Conservation (phyloP, 2,113 vertebrate genomes). For the Oriolus oriolus region DNA sequence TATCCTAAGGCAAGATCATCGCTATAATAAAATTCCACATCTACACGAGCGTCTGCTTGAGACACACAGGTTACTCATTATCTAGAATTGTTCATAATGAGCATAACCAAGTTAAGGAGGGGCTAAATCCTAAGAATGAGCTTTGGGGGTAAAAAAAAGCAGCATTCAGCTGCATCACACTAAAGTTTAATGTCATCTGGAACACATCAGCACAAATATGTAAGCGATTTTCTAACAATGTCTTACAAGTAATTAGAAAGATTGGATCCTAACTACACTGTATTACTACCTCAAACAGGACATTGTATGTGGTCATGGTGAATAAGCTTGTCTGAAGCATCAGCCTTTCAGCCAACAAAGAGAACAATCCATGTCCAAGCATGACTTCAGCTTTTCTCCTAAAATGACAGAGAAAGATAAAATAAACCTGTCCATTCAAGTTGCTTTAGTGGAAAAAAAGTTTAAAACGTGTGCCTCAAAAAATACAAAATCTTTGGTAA, state of each 20-base stretch:
- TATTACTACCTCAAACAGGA: slow-evolving; percentile 89
- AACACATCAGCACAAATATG: slow-evolving; percentile 37
- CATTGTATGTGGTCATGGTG: slow-evolving; percentile 95
- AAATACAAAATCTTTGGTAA: background rate
- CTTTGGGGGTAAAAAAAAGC: background rate
- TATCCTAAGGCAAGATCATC: background rate
- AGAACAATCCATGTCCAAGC: slow-evolving; percentile 93
- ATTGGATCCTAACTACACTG: slow-evolving; percentile 34
- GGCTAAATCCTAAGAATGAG: background rate
- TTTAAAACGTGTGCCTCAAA: background rate
- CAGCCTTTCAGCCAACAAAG: slow-evolving; percentile 90
- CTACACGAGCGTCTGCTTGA: background rate
- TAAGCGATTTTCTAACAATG: slow-evolving; percentile 33
- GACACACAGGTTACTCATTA: background rate
- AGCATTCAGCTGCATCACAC: background rate
- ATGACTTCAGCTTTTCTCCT: slow-evolving; percentile 98
- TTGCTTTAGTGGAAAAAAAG: background rate
- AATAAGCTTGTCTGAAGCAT: slow-evolving; percentile 89
- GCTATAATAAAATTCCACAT: background rate
- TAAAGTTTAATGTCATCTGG: slow-evolving; percentile 29
- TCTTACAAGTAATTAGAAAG: slow-evolving; percentile 49
- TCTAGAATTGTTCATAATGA: background rate
- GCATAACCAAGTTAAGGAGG: background rate
- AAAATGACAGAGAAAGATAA: slow-evolving; percentile 41
- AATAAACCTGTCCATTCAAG: background rate